A percentile compares a stretch with the other conserved stretches of the same genome.
Evolutionary conservation across 2,888 invertebrate genomes (phyloP).

Genomic region (Cheilosia soror): DNA sequence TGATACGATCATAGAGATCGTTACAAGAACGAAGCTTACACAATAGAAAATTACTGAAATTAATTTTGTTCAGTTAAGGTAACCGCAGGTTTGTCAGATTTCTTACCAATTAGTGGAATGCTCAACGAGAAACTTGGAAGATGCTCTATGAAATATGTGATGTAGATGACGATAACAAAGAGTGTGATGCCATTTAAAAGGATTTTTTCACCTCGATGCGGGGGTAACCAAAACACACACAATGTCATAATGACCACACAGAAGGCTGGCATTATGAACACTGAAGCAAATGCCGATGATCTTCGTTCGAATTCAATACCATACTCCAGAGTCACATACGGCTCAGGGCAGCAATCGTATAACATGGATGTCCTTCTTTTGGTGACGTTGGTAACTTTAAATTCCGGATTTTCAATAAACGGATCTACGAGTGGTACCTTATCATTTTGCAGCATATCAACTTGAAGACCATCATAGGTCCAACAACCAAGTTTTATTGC

Average conservation of each 20-base stretch:
- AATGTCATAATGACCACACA: conserved; percentile 86
- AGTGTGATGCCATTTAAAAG: conserved; percentile 85
- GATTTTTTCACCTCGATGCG: conserved; percentile 86
- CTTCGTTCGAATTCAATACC: conserved; percentile 85
- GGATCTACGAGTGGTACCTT: conserved; percentile 79
- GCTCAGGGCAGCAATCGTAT: conserved; percentile 86
- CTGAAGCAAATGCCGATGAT: conserved; percentile 85
- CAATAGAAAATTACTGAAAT: conserved; percentile 85
- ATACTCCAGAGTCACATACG: conserved; percentile 85
- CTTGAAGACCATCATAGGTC: conserved; percentile 86
- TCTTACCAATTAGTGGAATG: conserved; percentile 83
- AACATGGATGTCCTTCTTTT: conserved; percentile 76
- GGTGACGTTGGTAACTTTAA: conserved; percentile 82
- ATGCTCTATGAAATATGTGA: conserved; percentile 86
- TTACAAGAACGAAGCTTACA: conserved; percentile 84
- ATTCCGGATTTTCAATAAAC: conserved; percentile 77
- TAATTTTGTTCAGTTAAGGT: background rate
- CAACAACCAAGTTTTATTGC: conserved; percentile 89
- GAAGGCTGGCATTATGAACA: conserved; percentile 86
- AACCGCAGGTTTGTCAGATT: background rate
- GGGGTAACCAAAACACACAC: conserved; percentile 86
- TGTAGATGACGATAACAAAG: conserved; percentile 85
- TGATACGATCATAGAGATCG: conserved; percentile 84
- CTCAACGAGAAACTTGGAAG: conserved; percentile 81
- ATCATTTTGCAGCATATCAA: conserved; percentile 84